Conservation (phyloP, 2,113 vertebrate species). For the Mastomys coucha region DNA sequence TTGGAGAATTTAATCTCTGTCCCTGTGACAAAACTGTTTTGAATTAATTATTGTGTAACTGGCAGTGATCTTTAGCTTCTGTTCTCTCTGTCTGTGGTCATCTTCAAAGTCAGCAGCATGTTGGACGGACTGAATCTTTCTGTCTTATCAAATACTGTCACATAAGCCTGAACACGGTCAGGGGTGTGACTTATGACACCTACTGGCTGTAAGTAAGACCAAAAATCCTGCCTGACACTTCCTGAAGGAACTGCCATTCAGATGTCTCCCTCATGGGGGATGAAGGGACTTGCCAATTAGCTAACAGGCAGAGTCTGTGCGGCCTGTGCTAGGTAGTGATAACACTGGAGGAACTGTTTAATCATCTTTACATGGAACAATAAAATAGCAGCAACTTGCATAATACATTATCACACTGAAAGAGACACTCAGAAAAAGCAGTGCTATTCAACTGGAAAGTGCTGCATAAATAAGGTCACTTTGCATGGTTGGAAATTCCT, state of each 20-base stretch:
- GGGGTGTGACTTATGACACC: neutral
- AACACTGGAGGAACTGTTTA: constrained; percentile 20
- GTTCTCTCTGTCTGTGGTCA: constrained; percentile 51
- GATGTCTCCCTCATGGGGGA: constrained; percentile 28
- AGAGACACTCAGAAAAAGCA: neutral
- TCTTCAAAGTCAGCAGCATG: constrained; percentile 56
- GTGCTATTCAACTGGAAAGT: neutral
- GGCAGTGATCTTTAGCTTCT: constrained; percentile 64
- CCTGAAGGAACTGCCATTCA: constrained; percentile 26
- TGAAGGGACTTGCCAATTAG: neutral
- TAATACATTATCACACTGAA: neutral
- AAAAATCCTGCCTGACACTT: constrained; percentile 7
- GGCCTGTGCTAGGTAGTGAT: neutral
- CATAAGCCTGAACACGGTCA: neutral
- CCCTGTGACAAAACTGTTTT: constrained; percentile 39
- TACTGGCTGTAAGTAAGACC: neutral
- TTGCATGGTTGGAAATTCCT: neutral
- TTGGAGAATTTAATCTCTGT: constrained; percentile 43
- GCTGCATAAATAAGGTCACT: constrained; percentile 9
- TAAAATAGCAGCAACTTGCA: neutral
- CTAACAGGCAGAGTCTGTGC: constrained; percentile 40
- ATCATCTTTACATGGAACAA: neutral
- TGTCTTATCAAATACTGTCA: constrained; percentile 61
- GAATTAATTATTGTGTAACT: constrained; percentile 64
- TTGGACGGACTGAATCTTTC: constrained; percentile 32